Conservation (phyloP, 2,113 vertebrate species). For the Phrynosoma blainvillii region DNA sequence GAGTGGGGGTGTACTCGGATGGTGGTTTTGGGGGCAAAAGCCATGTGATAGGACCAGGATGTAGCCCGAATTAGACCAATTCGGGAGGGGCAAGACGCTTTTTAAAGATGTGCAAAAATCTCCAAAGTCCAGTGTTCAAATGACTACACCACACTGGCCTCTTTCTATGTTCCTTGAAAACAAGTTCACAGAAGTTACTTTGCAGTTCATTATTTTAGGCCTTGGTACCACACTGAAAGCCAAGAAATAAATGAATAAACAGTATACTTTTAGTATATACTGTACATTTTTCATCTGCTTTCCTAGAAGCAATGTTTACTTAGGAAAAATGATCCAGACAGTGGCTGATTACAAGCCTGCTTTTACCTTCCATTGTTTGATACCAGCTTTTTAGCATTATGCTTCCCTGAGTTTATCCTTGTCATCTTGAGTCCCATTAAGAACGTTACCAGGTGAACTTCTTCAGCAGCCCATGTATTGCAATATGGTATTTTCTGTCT, state of each 20-base stretch:
- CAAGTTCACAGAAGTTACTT: not conserved
- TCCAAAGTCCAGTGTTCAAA: too few species aligned
- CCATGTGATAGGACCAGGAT: too few species aligned
- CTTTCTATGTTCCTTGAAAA: not conserved
- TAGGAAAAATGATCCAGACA: not conserved
- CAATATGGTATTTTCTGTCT: constrained; percentile 6
- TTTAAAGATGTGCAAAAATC: too few species aligned
- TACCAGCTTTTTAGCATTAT: not conserved
- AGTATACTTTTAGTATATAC: not conserved
- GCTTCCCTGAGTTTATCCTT: not conserved
- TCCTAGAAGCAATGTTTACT: not conserved
- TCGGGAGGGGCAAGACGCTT: too few species aligned
- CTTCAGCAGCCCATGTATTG: not conserved
- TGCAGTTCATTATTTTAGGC: not conserved
- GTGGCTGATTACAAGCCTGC: not conserved
- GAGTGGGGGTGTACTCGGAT: too few species aligned
- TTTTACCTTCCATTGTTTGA: not conserved
- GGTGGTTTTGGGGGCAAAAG: too few species aligned
- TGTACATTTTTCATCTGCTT: not conserved
- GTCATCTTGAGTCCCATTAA: not conserved
- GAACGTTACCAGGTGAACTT: not conserved
- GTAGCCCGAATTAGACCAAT: too few species aligned
- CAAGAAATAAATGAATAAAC: not conserved
- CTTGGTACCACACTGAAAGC: not conserved
- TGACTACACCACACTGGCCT: not conserved